phyloP scores from a whole-genome alignment of 2,797 vertebrate species.

The Calcarius lapponicus region DNA sequence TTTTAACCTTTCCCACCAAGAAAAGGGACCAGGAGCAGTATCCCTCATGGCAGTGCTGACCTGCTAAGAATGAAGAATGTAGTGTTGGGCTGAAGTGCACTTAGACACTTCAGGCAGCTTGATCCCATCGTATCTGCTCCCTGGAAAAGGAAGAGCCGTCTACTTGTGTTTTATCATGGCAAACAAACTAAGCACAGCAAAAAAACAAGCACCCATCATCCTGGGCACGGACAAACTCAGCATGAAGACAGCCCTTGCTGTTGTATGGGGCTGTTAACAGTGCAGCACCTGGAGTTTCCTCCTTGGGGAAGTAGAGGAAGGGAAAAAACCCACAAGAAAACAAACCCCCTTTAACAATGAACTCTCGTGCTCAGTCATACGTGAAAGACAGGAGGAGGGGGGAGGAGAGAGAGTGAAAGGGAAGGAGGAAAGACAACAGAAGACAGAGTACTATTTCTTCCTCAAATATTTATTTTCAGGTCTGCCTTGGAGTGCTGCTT shows the following conservation, averaged over 20 bases:
- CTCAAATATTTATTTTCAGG: slow-evolving; percentile 70
- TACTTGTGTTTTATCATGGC: background rate
- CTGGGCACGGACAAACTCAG: background rate
- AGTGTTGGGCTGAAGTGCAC: background rate
- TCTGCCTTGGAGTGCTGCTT: slow-evolving; percentile 26
- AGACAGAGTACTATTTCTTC: slow-evolving; percentile 48
- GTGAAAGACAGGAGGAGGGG: background rate
- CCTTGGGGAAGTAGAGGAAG: background rate
- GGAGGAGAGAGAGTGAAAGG: background rate
- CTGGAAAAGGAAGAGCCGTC: background rate
- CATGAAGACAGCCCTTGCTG: background rate
- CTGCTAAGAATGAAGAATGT: background rate
- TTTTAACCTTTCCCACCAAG: background rate
- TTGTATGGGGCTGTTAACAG: background rate
- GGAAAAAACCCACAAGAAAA: background rate
- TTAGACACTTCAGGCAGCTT: background rate
- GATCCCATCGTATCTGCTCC: background rate
- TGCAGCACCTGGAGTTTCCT: background rate
- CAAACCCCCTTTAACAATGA: slow-evolving; percentile 27
- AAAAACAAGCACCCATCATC: slow-evolving; percentile 9
- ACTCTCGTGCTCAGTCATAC: slow-evolving; percentile 26
- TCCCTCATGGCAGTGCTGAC: background rate
- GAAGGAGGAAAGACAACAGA: slow-evolving; percentile 18
- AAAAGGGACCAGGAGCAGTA: background rate
- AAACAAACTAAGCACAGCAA: background rate